Evolutionary conservation across 2,113 vertebrate species (phyloP).

Genomic region (Syngnathus scovelli): DNA sequence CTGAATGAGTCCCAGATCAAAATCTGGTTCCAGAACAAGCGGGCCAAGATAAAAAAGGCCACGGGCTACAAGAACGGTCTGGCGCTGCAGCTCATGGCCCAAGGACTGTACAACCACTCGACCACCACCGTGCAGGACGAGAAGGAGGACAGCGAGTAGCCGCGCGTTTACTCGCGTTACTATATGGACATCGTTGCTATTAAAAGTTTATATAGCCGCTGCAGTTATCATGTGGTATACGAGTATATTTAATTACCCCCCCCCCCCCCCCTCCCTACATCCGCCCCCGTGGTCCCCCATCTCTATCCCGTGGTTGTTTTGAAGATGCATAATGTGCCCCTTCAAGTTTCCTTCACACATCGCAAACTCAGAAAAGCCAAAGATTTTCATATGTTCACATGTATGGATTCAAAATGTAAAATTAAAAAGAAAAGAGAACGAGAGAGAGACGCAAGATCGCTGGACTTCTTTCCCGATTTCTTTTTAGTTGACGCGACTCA

Average conservation of each 20-base stretch:
- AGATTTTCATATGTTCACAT: constrained; percentile 99
- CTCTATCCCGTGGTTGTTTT: constrained; percentile 62
- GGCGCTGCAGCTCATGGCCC: constrained; percentile 88
- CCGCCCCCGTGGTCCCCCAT: constrained; percentile 35
- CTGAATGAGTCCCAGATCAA: constrained; percentile 92
- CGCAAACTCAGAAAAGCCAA: constrained; percentile 89
- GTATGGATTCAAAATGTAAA: constrained; percentile 87
- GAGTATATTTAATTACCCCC: constrained; percentile 83
- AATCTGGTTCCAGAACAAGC: constrained; percentile 92
- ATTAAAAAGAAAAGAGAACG: constrained; percentile 77
- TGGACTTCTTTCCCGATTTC: constrained; percentile 19
- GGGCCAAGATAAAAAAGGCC: constrained; percentile 89
- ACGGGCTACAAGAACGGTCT: constrained; percentile 85
- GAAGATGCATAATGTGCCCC: constrained; percentile 26
- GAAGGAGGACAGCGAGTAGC: constrained; percentile 89
- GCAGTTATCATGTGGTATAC: constrained; percentile 89
- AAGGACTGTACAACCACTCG: constrained; percentile 92
- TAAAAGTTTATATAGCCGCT: constrained; percentile 89
- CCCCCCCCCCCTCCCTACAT: too few species aligned
- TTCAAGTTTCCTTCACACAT: constrained; percentile 62
- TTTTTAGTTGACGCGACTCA: constrained; percentile 6
- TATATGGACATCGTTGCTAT: constrained; percentile 80
- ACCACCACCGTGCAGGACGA: constrained; percentile 92
- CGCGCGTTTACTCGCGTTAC: constrained; percentile 35
- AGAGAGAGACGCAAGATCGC: constrained; percentile 32